Evolutionary conservation across 2,113 vertebrate species (phyloP), one percentile per base, ranked within the genome.

Genomic region (Perognathus longimembris): DNA sequence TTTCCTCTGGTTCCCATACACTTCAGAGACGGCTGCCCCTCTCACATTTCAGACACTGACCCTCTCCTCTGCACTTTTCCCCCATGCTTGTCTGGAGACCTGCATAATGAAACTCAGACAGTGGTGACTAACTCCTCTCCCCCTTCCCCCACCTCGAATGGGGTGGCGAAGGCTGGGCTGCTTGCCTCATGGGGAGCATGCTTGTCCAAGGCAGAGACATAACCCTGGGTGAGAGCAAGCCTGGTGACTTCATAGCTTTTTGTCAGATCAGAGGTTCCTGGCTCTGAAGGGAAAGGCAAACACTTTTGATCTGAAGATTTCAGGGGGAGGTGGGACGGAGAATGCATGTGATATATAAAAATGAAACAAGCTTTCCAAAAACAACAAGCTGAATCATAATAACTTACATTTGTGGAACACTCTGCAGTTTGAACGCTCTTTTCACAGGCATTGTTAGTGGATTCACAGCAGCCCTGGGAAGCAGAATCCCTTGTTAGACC

Each of bases 41-140:
- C 98, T 98, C 97, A 97, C 96, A 95, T 98, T 98, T 98, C 98
- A 98, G 95, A 96, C 94, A 88, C 90, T 96, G 97, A 97, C 97
- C 97, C 91, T 94, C 95, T 96, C 96, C 94, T 95, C 97, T 97
- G 97, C 97, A 96, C 97, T 98, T 96, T 97, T 94, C 95, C 97
- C 97, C 97, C 97, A 97, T 94, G 89, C 97, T 97, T 94, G 97
- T 97, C 97, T 97, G 95, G 96, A 97, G 97, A 97, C 88, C 82
- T 0, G 85, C 95, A 86, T 97, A 98, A 97, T 98, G 96, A 98
- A 98, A 98, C 96, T 98, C 97, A 98, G 98, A 97, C 97, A 94
- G 61, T 63, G 30, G 93, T 94, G 97, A 97, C 96, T 95, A 94
- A 88, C 81, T 90, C 96, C 82, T 95, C 97, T 66, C 93, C 94